A percentile compares a stretch with the other conserved stretches of the same genome.
Conservation (phyloP, 1,140 invertebrate genomes). For the Saxidomus purpurata region DNA sequence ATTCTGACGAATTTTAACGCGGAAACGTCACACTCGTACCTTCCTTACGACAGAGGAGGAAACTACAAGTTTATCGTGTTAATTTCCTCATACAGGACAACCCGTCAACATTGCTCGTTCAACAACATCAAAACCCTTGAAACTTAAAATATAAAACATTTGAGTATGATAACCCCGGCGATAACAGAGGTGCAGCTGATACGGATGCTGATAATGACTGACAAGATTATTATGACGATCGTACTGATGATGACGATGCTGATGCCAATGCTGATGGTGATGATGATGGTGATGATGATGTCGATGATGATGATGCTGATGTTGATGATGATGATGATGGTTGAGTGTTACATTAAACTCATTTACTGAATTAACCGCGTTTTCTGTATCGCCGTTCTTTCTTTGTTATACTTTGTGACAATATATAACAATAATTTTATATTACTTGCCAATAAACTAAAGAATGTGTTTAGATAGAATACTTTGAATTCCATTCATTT, state of each 20-base stretch:
- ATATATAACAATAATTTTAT: neutral
- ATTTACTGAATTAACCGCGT: too few relatives aligned
- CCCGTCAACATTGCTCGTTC: too few relatives aligned
- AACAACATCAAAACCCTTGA: too few relatives aligned
- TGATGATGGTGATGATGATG: neutral
- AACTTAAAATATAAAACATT: too few relatives aligned
- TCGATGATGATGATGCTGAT: neutral
- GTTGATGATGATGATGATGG: neutral
- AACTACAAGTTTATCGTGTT: neutral
- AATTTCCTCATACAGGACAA: neutral
- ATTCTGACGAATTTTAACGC: neutral
- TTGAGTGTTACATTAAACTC: too few relatives aligned
- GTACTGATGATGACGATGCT: neutral
- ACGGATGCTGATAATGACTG: neutral
- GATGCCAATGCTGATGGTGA: neutral
- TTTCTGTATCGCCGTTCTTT: neutral
- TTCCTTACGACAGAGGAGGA: neutral
- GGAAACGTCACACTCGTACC: slow-evolving; percentile 10
- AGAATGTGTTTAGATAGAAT: slow-evolving; percentile 46
- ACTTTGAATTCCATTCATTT: slow-evolving; percentile 40
- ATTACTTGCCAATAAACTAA: slow-evolving; percentile 54
- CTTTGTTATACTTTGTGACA: slow-evolving; percentile 18
- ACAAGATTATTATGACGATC: neutral
- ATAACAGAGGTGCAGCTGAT: neutral
- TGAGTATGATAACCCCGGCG: neutral